Conservation (phyloP, 1,140 invertebrate species). For the Linepithema humile region DNA sequence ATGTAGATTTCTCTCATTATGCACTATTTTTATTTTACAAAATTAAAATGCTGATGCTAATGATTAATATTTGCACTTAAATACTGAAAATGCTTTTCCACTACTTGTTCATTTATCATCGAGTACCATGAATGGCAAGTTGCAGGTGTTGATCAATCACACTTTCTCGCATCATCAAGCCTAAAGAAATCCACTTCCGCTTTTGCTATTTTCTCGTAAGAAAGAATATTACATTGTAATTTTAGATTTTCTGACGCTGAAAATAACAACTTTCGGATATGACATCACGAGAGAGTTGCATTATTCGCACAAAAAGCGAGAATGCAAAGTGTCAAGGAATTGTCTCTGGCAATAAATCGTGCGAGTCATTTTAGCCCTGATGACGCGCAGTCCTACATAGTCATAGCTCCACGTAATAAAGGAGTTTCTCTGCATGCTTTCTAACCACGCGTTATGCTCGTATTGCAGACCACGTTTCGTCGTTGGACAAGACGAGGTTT, state of each 20-base stretch:
- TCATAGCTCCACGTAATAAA: constrained; percentile 77
- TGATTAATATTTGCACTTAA: too few species aligned
- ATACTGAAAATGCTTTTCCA: too few species aligned
- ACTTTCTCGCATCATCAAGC: constrained; percentile 23
- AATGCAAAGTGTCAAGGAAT: constrained; percentile 21
- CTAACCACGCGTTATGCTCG: constrained; percentile 80
- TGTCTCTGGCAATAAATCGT: constrained; percentile 32
- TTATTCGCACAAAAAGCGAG: neutral
- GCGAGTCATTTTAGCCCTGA: constrained; percentile 19
- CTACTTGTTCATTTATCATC: too few species aligned
- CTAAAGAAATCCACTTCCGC: constrained; percentile 8
- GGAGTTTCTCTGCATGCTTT: constrained; percentile 83
- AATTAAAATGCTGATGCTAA: too few species aligned
- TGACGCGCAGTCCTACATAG: constrained; percentile 64
- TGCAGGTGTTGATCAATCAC: neutral
- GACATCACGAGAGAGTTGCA: neutral
- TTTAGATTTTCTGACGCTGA: neutral
- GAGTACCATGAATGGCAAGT: neutral
- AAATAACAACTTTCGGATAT: neutral
- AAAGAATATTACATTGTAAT: neutral
- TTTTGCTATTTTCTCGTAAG: neutral
- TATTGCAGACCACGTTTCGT: constrained; percentile 47
- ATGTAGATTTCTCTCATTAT: too few species aligned
- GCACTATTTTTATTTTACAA: too few species aligned
- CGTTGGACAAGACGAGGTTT: neutral